These are phyloP conservation scores for Malaclemys terrapin DNA, from an alignment of 2,113 vertebrate genomes.

Conservation along the genomic window DNA sequence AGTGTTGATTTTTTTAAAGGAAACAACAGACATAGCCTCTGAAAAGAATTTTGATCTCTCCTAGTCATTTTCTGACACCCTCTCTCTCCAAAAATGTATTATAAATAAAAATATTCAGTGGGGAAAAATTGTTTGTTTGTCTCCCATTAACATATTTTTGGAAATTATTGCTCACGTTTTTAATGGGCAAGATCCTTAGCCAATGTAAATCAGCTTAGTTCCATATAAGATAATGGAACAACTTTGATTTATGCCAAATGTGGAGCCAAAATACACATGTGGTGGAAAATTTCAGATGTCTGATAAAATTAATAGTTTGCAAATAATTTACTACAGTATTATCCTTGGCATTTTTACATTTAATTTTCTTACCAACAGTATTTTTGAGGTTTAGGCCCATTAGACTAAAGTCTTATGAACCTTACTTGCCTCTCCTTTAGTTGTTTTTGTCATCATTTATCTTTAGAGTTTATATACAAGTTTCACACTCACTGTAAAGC, in stretches of 20 bases:
- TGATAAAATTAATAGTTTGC: neutral
- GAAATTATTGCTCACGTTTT: neutral
- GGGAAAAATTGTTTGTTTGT: neutral
- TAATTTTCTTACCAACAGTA: neutral
- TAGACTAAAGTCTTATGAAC: neutral
- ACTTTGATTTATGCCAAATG: neutral
- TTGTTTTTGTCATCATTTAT: fast-evolving
- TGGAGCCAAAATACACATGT: neutral
- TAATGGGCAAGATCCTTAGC: neutral
- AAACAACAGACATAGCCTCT: neutral
- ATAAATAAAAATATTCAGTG: neutral
- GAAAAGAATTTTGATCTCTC: neutral
- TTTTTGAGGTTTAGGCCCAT: neutral
- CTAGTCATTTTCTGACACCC: neutral
- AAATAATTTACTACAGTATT: neutral
- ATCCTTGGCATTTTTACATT: too few species aligned
- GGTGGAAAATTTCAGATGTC: neutral
- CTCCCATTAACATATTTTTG: neutral
- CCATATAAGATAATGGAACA: neutral
- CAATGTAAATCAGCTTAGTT: neutral
- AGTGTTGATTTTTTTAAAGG: neutral
- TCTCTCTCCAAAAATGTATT: too few species aligned
- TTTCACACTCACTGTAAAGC: neutral
- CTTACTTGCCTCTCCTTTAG: neutral
- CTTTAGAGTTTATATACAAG: neutral